Evolutionary conservation across 64 coral and sea anemone genomes (phyloP), one percentile per base, ranked within the genome.

Genomic region (Actinia equina): DNA sequence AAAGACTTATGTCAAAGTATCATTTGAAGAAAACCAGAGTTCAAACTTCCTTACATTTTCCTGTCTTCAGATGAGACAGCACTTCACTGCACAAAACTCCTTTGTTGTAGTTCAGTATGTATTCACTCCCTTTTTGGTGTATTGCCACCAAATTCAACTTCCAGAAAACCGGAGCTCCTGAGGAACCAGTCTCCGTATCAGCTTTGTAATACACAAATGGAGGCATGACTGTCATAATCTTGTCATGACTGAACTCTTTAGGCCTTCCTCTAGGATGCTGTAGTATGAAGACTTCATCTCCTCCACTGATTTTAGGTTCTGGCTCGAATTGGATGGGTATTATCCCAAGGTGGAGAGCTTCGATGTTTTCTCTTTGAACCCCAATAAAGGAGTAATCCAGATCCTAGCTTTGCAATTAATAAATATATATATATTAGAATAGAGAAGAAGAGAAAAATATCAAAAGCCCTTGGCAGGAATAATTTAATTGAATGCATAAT

Each of bases 1-100:
- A 37, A 37, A 37, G 30, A 37, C 30, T 37, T 37, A 37, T 37
- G 30, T 37, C 30, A 37, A 37, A 37, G 1, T 37, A 37, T 37
- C 30, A 37, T 37, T 37, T 37, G 30, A 49, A 49, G 7, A 49
- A 49, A 49, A 49, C 4, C 4, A 8, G 46, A 6, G 7, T 49
- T 51, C 19, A 57, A 82, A 22, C 18, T 49, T 52, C 87, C 91
- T 85, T 97, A 97, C 94, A 97, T 76, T 65, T 90, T 59, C 88
- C 94, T 71, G 70, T 86, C 6, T 88, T 87, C 8, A 97, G 85
- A 88, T 97, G 88, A 53, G 82, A 90, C 64, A 97, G 49, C 41
- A 97, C 84, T 82, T 97, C 94, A 91, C 91, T 97, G 52, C 70
- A 88, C n/a, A 97, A n/a, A n/a, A 90, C 92, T 15, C 94, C 94